A percentile compares a stretch with the other conserved stretches of the same genome.
These are phyloP conservation scores for Passer montanus DNA, from an alignment of 2,113 vertebrate species.

Conservation along the genomic window DNA sequence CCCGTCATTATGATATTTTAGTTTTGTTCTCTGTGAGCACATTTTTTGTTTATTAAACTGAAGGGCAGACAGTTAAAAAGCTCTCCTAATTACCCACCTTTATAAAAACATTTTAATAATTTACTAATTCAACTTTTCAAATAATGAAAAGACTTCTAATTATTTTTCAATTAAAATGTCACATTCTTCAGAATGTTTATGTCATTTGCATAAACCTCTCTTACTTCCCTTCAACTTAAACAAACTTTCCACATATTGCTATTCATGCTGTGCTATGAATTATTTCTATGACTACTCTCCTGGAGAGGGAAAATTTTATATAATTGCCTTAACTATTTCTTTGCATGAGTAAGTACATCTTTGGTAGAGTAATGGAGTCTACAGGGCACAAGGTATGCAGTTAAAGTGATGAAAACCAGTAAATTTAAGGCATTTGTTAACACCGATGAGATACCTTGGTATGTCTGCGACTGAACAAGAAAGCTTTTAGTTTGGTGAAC, in stretches of 20 bases:
- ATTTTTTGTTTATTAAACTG: background rate
- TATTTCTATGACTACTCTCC: conserved; percentile 17
- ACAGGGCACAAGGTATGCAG: background rate
- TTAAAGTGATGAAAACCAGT: conserved; percentile 20
- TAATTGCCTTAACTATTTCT: conserved; percentile 39
- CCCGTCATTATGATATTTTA: background rate
- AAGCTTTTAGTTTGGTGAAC: conserved; percentile 73
- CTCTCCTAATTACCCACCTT: background rate
- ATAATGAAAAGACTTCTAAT: background rate
- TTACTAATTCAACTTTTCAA: background rate
- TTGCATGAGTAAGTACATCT: conserved; percentile 31
- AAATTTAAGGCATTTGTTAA: conserved; percentile 49
- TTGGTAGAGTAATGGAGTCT: conserved; percentile 40
- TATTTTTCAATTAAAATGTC: conserved; percentile 48
- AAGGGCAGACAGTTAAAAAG: background rate
- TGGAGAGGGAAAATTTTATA: background rate
- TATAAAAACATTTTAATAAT: background rate
- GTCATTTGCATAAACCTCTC: background rate
- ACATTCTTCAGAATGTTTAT: background rate
- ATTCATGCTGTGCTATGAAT: background rate
- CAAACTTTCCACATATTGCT: conserved; percentile 20
- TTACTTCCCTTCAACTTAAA: conserved; percentile 17
- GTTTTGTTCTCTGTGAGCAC: background rate
- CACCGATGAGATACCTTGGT: background rate
- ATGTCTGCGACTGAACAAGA: background rate